phyloP scores from a whole-genome alignment of 2,797 vertebrate species.

The Chromis chromis region DNA sequence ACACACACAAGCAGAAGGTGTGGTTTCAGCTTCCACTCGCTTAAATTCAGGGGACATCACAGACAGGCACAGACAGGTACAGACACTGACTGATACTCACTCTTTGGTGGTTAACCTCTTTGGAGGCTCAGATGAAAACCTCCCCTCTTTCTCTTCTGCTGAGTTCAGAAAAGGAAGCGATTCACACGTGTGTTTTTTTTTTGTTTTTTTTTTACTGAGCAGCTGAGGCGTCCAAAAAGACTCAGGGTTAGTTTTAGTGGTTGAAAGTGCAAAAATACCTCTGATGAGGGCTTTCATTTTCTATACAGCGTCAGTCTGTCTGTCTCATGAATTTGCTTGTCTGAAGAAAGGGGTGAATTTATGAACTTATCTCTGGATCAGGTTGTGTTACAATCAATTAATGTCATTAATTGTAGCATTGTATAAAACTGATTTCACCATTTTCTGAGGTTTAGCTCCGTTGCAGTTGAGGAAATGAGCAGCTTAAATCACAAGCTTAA shows the following conservation, averaged over 20 bases:
- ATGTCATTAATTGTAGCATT: not conserved
- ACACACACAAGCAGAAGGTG: not conserved
- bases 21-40: slow-evolving; percentile 11
- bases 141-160: not conserved
- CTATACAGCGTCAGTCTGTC: not conserved
- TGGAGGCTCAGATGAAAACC: not conserved
- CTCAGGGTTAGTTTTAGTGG: not conserved
- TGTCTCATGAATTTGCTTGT: not conserved
- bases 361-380: not conserved
- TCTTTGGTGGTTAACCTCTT: slow-evolving; percentile 23
- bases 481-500: not conserved
- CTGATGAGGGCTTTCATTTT: not conserved
- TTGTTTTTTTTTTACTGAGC: not conserved
- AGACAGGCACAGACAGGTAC: slow-evolving; percentile 35
- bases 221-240: not conserved
- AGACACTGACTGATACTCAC: not conserved
- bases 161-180: not conserved
- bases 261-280: not conserved
- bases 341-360: not conserved
- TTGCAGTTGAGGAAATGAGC: not conserved
- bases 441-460: no score
- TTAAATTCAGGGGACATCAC: not conserved
- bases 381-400: not conserved
- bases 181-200: no score
- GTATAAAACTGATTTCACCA: not conserved